Conservation (phyloP, 2,797 vertebrate genomes). For the Pseudochaenichthys georgianus region DNA sequence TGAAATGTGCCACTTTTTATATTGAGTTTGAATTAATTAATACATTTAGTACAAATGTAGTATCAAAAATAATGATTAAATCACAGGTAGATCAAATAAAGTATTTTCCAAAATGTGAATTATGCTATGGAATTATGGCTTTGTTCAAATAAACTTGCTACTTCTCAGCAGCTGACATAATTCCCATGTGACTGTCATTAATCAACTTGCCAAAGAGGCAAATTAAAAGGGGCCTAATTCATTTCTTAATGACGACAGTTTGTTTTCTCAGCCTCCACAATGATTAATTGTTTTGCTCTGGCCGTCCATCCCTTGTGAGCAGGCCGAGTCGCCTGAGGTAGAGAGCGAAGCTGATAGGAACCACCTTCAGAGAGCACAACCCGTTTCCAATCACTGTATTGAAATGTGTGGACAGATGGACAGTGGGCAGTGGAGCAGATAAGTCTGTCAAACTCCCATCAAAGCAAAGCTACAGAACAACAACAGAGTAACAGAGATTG, state of each 20-base stretch:
- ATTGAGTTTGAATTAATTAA: neutral
- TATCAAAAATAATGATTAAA: neutral
- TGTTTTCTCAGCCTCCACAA: conserved; percentile 78
- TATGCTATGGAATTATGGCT: conserved; percentile 23
- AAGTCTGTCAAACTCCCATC: conserved; percentile 58
- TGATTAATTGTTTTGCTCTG: conserved; percentile 85
- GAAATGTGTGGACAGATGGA: conserved; percentile 72
- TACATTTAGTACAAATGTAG: neutral
- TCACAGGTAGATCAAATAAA: neutral
- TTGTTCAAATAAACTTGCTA: conserved; percentile 49
- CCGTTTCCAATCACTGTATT: conserved; percentile 49
- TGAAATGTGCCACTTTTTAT: neutral
- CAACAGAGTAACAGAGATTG: conserved; percentile 59
- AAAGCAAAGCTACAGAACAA: conserved; percentile 43
- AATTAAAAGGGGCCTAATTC: conserved; percentile 67
- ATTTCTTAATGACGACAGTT: conserved; percentile 83
- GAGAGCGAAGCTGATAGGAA: conserved; percentile 54
- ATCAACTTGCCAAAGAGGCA: conserved; percentile 81
- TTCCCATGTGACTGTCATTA: conserved; percentile 80
- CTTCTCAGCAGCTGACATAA: conserved; percentile 31
- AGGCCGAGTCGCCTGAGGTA: conserved; percentile 61
- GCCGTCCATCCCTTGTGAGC: conserved; percentile 68
- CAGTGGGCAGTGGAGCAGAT: conserved; percentile 36
- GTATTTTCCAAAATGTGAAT: conserved; percentile 8
- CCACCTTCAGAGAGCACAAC: conserved; percentile 40